Base-by-base conservation (phyloP, 2,797 vertebrate genomes). In the Denticeps clupeoides region DNA sequence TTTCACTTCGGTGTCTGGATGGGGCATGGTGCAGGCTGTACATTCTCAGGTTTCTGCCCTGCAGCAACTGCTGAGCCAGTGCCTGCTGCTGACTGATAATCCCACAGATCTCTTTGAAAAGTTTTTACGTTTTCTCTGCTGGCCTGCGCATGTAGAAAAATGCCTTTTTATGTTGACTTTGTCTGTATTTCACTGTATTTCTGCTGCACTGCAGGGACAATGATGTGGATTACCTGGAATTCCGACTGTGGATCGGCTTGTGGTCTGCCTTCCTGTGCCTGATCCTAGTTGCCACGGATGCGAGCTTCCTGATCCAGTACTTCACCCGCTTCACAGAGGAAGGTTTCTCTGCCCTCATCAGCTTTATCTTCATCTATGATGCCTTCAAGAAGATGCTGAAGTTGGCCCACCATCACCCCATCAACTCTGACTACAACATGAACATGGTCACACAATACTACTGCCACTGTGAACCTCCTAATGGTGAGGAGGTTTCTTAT, bases 281-380 rank as follows among this genome's bases (percentile, higher is more conserved):
- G 58, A 4, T 93, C 32, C 81, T 99, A 15, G 94, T 99, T 0
- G 93, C 92, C 41, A 99, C 93, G 0, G 94, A 99, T 0, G 93
- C 94, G 71, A 97, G 93, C 72, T 97, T 93, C 74, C 78, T 99
- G 64, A 92, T 99, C 56, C 91, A 96, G 68, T 97, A 96, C 63
- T 99, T 99, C 66, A 99, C 94, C 0, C 91, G 94, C 1, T 99
- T 99, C 79, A 99, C 91, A 0, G 93, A 97, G 58, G 94, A 97
- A 53, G 94, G 94, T 0, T 99, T 99, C 67, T 93, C 93, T 0
- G 87, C 93, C 3, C 82, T 99, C 11, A 99, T 99, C 73, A 96
- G 93, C 81, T 99, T 99, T 84, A 99, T 99, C 75, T 99, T 99
- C 69, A 99, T 99, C 65, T 99, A 97, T 0, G 94, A 99, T 21